These are phyloP conservation scores for Pemphredon lugubris DNA, from an alignment of 2,888 invertebrate species.

Conservation along the genomic window DNA sequence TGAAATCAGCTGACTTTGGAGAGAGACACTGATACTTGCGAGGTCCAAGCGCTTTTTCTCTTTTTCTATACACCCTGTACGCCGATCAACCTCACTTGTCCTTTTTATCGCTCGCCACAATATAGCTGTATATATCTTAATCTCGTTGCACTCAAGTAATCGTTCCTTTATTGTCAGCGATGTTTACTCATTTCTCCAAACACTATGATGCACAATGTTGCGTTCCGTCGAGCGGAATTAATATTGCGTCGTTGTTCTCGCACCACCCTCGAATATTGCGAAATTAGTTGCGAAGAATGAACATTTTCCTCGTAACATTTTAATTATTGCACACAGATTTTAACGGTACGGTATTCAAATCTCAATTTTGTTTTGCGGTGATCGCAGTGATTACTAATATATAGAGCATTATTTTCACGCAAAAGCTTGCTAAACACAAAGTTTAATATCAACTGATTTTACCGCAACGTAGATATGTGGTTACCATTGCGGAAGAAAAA, in stretches of 20 bases:
- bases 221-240: background rate
- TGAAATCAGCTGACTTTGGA: conserved; percentile 75
- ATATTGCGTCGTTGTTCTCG: background rate
- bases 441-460: background rate
- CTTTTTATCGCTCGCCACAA: background rate
- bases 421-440: background rate
- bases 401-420: background rate
- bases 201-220: background rate
- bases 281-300: too few species aligned
- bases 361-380: background rate
- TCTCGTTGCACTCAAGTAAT: background rate
- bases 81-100: background rate
- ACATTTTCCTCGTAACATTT: too few species aligned
- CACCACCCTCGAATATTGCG: too few species aligned
- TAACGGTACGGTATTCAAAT: too few species aligned
- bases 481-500: background rate
- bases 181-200: conserved; percentile 3
- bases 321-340: too few species aligned
- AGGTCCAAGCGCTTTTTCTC: conserved; percentile 9
- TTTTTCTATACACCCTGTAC: background rate
- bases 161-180: conserved; percentile 5
- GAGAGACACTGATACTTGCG: conserved; percentile 11
- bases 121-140: background rate
- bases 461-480: background rate
- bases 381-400: background rate